These are phyloP conservation scores for Sinonovacula constricta DNA, from an alignment of 1,140 invertebrate genomes.

Conservation along the genomic window DNA sequence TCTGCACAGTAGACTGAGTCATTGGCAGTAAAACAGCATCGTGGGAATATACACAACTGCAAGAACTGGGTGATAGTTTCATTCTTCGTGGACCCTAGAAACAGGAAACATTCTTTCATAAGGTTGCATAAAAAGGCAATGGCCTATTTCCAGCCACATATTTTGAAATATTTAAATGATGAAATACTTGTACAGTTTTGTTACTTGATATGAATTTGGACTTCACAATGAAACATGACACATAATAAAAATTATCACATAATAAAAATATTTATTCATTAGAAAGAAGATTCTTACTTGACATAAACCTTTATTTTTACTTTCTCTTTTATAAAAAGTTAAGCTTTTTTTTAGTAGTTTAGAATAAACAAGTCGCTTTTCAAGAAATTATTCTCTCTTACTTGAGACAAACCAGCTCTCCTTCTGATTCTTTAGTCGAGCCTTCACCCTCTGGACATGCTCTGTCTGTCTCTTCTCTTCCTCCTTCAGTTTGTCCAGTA, in stretches of 20 bases:
- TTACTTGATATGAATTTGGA: too few species aligned
- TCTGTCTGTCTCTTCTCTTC: slow-evolving; percentile 96
- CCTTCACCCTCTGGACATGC: slow-evolving; percentile 92
- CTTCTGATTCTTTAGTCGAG: slow-evolving; percentile 89
- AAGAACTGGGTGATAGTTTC: slow-evolving; percentile 96
- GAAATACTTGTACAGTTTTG: too few species aligned
- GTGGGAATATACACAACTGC: slow-evolving; percentile 96
- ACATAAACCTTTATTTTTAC: background rate
- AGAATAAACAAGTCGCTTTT: too few species aligned
- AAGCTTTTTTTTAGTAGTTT: background rate
- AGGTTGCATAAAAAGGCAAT: too few species aligned
- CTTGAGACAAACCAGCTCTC: slow-evolving; percentile 93
- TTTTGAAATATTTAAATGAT: too few species aligned
- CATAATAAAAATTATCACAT: background rate
- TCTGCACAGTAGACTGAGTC: slow-evolving; percentile 98
- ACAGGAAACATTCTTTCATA: too few species aligned
- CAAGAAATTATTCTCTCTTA: too few species aligned
- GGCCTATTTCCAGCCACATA: too few species aligned
- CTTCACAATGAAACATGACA: too few species aligned
- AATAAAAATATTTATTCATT: background rate
- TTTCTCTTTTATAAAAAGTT: background rate
- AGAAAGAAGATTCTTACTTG: background rate
- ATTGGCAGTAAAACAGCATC: slow-evolving; percentile 95
- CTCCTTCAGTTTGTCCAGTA: slow-evolving; percentile 96
- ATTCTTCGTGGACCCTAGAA: slow-evolving; percentile 91